phyloP scores from a whole-genome alignment of 1,140 invertebrate species.

The Aphelenchoides fujianensis region DNA sequence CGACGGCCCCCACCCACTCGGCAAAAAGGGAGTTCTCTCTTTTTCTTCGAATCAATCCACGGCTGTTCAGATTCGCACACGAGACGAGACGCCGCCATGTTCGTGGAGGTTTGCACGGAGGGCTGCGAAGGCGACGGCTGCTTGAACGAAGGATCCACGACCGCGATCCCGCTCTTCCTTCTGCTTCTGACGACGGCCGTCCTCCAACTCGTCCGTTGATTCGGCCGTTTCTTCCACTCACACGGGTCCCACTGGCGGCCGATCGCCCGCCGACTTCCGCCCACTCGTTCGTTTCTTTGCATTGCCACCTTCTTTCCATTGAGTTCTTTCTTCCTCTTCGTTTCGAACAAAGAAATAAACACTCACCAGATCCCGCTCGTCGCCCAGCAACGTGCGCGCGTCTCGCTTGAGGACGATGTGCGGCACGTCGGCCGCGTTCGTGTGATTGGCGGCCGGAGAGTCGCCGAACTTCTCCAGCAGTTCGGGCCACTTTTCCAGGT shows the following conservation, averaged over 20 bases:
- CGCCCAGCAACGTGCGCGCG: slow-evolving; percentile 48
- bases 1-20: slow-evolving; percentile 5
- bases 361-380: slow-evolving; percentile 45
- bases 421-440: slow-evolving; percentile 28
- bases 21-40: slow-evolving; percentile 17
- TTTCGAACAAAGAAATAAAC: slow-evolving; percentile 14
- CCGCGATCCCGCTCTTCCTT: neutral
- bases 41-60: neutral
- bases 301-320: slow-evolving; percentile 12
- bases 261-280: slow-evolving; percentile 9
- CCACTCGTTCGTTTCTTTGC: neutral
- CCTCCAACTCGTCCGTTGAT: neutral
- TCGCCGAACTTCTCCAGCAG: slow-evolving; percentile 50
- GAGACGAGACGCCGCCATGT: slow-evolving; percentile 43
- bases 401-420: slow-evolving; percentile 47
- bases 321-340: slow-evolving; percentile 9
- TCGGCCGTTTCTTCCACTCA: neutral
- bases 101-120: slow-evolving; percentile 52
- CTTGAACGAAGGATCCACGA: slow-evolving; percentile 25
- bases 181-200: neutral
- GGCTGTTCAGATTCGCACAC: slow-evolving; percentile 14
- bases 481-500: slow-evolving; percentile 54
- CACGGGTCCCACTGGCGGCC: neutral
- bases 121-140: slow-evolving; percentile 50
- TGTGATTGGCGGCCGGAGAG: slow-evolving; percentile 12